phyloP scores from a whole-genome alignment of 2,888 invertebrate genomes.

The Coleophora flavipennella region DNA sequence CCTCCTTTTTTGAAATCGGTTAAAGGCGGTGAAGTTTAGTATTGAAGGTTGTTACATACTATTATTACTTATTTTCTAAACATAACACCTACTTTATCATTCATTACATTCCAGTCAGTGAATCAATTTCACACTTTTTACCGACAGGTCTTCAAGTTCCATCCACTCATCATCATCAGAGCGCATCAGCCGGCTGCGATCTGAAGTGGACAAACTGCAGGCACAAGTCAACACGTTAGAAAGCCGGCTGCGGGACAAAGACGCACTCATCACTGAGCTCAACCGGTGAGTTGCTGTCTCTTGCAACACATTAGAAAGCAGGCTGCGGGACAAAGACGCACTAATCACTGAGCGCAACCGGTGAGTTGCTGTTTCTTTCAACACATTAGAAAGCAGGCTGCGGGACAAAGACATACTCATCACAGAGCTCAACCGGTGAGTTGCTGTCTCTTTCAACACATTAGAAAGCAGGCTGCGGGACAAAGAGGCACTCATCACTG shows the following conservation, averaged over 20 bases:
- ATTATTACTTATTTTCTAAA: too few relatives aligned
- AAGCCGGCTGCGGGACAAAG: slow-evolving; percentile 51
- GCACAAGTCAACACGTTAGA: slow-evolving; percentile 49
- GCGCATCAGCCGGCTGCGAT: slow-evolving; percentile 34
- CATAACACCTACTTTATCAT: too few relatives aligned
- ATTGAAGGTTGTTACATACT: too few relatives aligned
- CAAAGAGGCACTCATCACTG: slow-evolving; percentile 59
- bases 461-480: slow-evolving; percentile 52
- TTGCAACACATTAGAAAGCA: too few relatives aligned
- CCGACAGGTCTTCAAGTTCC: slow-evolving; percentile 46
- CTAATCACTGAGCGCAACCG: too few relatives aligned
- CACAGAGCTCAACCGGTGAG: not conserved
- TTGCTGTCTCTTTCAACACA: too few relatives aligned
- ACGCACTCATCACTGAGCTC: slow-evolving; percentile 57
- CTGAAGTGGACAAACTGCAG: slow-evolving; percentile 46
- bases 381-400: not conserved
- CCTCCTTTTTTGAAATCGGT: too few relatives aligned
- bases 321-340: too few relatives aligned
- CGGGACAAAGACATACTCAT: not conserved
- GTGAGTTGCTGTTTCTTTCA: too few relatives aligned
- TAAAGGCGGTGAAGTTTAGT: too few relatives aligned
- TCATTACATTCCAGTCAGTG: too few relatives aligned
- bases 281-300: slow-evolving; percentile 34
- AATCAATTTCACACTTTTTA: not conserved
- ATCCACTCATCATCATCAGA: slow-evolving; percentile 54